phyloP scores from a whole-genome alignment of 2,888 invertebrate species.

The Thymelicus lineola region DNA sequence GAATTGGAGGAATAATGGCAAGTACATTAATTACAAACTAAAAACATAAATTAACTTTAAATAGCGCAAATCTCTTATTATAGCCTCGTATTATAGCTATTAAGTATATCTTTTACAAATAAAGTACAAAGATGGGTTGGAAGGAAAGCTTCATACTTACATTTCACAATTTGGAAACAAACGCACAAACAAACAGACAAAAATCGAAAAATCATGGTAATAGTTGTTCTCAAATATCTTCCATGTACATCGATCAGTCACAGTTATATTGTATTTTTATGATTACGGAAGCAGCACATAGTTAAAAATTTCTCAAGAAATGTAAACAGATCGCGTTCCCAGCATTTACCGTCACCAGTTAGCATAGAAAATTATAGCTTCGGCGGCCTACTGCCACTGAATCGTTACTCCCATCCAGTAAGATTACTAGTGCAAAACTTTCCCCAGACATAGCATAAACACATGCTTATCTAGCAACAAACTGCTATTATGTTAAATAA shows the following conservation, averaged over 20 bases:
- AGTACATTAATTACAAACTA: background rate
- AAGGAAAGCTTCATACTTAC: no score
- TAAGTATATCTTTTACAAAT: no score
- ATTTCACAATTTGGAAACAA: no score
- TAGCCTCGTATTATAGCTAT: no score
- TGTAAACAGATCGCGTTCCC: background rate
- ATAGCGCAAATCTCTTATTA: background rate
- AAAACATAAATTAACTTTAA: background rate
- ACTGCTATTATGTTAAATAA: slow-evolving; percentile 31
- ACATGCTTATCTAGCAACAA: slow-evolving; percentile 6
- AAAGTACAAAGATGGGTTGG: no score
- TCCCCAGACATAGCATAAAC: slow-evolving; percentile 24
- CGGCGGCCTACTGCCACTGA: background rate
- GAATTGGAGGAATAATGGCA: slow-evolving; percentile 13
- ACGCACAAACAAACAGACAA: no score
- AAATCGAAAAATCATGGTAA: no score
- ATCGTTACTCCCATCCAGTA: background rate
- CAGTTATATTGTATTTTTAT: no score
- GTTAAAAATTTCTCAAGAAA: background rate
- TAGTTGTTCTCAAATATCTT: no score
- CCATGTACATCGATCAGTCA: background rate
- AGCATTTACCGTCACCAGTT: background rate
- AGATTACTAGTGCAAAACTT: slow-evolving; percentile 19
- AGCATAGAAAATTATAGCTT: background rate
- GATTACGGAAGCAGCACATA: no score